Base-by-base conservation (phyloP, 2,113 vertebrate species). In the Marmota monax region DNA sequence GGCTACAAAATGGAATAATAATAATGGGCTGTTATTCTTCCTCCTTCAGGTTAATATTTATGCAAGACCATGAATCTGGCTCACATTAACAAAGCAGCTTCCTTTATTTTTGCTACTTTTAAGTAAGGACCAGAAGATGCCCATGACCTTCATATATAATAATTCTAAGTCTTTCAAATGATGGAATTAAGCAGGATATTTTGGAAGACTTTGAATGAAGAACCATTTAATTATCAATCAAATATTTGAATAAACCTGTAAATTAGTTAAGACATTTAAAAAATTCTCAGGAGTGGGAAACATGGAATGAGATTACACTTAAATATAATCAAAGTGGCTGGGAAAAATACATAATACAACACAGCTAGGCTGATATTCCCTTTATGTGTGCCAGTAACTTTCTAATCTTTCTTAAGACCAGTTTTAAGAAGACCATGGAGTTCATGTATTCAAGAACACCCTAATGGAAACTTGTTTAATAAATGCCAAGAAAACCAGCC, bases 191-290 rank as follows among this genome's bases (percentile, higher is more conserved):
- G 25, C 5, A 34, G 29, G 27, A 27, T 72, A 87, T 80, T 72
- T 84, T 93, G 79, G 39, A 96, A 88, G 42, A 1, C 70, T 94
- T 1, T 77, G 51, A 77, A 5, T 85, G 53, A 97, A 86, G 6
- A 90, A 56, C 73, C 84, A 61, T 45, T 92, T 82, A 77, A 53
- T 84, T 96, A 73, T n/a, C n/a, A 87, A 91, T 73, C 80, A 90
- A 87, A 82, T 77, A n/a, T 22, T 4, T 82, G 88, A 80, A 92
- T 70, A 92, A 95, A 69, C 7, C n/a, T 96, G 2, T 42, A 87
- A 76, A 87, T 58, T 65, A 39, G 56, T 22, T 58, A 22, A 58
- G 56, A 58, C 56, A 58, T 83, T 93, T 79, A 0, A 61, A 92
- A 91, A 80, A 53, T 56, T 73, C 27, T 90, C 61, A 88, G 72